These are phyloP conservation scores for Datnioides undecimradiatus DNA, from an alignment of 2,113 vertebrate species.

Conservation along the genomic window DNA sequence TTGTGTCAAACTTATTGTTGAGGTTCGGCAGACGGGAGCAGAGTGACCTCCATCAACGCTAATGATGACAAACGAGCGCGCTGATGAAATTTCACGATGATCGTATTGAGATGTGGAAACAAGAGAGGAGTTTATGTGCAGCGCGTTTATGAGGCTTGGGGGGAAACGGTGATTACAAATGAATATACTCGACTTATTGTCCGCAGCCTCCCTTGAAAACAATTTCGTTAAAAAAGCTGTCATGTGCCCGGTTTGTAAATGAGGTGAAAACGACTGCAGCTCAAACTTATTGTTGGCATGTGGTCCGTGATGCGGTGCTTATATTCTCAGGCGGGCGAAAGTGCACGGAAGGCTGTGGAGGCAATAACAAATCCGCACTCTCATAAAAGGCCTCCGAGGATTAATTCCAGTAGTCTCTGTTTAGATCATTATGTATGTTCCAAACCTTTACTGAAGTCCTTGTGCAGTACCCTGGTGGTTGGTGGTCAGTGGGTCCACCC, in stretches of 20 bases:
- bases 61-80: slow-evolving; percentile 69
- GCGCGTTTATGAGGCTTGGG: slow-evolving; percentile 47
- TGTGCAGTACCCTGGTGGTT: slow-evolving; percentile 57
- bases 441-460: slow-evolving; percentile 38
- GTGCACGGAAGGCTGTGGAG: slow-evolving; percentile 20
- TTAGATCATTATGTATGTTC: slow-evolving; percentile 54
- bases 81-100: slow-evolving; percentile 66
- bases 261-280: slow-evolving; percentile 41
- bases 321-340: slow-evolving; percentile 23
- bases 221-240: slow-evolving; percentile 32
- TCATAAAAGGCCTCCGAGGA: slow-evolving; percentile 52
- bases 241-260: slow-evolving; percentile 49
- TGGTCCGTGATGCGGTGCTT: slow-evolving; percentile 25
- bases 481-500: slow-evolving; percentile 77
- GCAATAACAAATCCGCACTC: slow-evolving; percentile 53
- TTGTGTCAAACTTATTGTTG: slow-evolving; percentile 44
- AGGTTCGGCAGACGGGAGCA: slow-evolving; percentile 39
- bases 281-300: slow-evolving; percentile 30
- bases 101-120: slow-evolving; percentile 60
- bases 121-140: slow-evolving; percentile 45
- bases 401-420: slow-evolving; percentile 54
- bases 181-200: slow-evolving; percentile 45
- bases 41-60: slow-evolving; percentile 50
- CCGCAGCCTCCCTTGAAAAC: slow-evolving; percentile 45
- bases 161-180: slow-evolving; percentile 62